These are phyloP conservation scores for Nanorana parkeri DNA, from an alignment of 2,113 vertebrate genomes.

Conservation along the genomic window DNA sequence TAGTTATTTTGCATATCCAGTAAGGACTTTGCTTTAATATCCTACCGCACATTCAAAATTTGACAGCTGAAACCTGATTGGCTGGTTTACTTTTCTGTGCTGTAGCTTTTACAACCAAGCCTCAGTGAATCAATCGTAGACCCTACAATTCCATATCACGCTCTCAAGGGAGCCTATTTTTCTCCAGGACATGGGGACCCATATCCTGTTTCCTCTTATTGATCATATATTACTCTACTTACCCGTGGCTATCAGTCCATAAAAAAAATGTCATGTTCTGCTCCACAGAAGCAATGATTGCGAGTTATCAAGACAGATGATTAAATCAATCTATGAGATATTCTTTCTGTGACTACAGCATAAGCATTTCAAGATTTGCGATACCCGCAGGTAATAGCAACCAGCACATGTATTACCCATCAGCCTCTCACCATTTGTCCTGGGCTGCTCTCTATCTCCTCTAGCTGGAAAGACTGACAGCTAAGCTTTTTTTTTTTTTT, in stretches of 20 bases:
- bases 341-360: not conserved
- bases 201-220: constrained; percentile 6
- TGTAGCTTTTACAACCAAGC: too few species aligned
- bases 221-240: constrained; percentile 13
- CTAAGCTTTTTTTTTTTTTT: constrained; percentile 3
- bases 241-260: not conserved
- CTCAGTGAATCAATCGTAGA: not conserved
- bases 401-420: not conserved
- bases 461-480: constrained; percentile 40
- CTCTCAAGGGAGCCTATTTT: not conserved
- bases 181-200: not conserved
- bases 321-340: not conserved
- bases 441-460: not conserved
- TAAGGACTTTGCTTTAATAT: too few species aligned
- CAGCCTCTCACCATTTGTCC: constrained; percentile 8
- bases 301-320: not conserved
- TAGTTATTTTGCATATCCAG: too few species aligned
- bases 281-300: constrained; percentile 13
- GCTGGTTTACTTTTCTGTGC: too few species aligned
- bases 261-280: constrained; percentile 25
- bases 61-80: too few species aligned
- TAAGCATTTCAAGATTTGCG: too few species aligned
- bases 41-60: too few species aligned
- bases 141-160: not conserved
- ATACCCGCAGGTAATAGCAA: not conserved